Percentiles rank a stretch among this genome's conserved stretches.
These are phyloP conservation scores for Glaucopsyche alexis DNA, from an alignment of 2,888 invertebrate genomes.

Conservation along the genomic window DNA sequence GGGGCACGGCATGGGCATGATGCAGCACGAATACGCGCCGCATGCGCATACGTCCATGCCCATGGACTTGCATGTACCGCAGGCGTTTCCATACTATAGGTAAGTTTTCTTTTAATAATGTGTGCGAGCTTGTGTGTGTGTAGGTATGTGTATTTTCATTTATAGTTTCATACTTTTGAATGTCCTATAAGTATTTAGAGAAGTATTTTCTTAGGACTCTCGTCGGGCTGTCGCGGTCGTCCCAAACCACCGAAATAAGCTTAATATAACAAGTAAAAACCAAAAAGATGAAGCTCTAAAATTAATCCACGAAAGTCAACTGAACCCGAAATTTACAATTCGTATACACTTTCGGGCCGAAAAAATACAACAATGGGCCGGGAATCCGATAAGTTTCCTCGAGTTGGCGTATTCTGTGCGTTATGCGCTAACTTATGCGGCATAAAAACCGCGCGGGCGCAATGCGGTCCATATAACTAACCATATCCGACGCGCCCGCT, in stretches of 20 bases:
- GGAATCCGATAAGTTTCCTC: slow-evolving; percentile 28
- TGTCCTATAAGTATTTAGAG: too few species aligned
- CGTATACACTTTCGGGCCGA: slow-evolving; percentile 7
- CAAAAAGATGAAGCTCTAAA: background rate
- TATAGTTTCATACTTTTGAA: too few species aligned
- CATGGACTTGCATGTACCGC: slow-evolving; percentile 95
- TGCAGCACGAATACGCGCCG: slow-evolving; percentile 82
- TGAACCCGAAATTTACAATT: slow-evolving; percentile 20
- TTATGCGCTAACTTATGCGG: slow-evolving; percentile 44
- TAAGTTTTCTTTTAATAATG: slow-evolving; percentile 67
- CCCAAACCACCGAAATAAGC: too few species aligned
- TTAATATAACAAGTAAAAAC: too few species aligned
- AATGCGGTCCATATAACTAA: slow-evolving; percentile 52
- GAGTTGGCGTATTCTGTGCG: slow-evolving; percentile 36
- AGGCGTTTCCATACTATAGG: slow-evolving; percentile 95
- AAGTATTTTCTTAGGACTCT: too few species aligned
- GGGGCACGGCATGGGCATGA: slow-evolving; percentile 83
- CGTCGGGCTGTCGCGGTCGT: too few species aligned
- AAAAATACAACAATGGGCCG: slow-evolving; percentile 23
- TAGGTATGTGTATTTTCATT: too few species aligned
- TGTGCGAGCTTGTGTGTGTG: too few species aligned
- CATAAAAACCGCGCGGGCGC: slow-evolving; percentile 46
- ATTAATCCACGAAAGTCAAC: slow-evolving; percentile 3
- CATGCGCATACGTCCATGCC: slow-evolving; percentile 85
- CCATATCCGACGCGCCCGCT: slow-evolving; percentile 61